These are phyloP conservation scores for Drosophila nr. perissopoda DNA, from an alignment of 2,888 invertebrate genomes.

Conservation along the genomic window DNA sequence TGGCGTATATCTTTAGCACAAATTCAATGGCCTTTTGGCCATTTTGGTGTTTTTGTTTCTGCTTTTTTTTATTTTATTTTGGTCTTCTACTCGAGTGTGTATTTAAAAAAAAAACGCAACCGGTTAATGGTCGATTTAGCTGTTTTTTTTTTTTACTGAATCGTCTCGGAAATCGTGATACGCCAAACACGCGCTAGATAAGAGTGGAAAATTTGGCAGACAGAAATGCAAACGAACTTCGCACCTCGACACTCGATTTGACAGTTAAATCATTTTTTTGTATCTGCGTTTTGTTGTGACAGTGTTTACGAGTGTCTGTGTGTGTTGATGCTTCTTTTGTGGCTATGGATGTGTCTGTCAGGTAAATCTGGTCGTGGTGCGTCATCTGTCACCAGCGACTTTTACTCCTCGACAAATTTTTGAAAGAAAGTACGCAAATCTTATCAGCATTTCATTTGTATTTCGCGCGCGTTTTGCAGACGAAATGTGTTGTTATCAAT, in stretches of 20 bases:
- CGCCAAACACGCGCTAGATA: slow-evolving; percentile 60
- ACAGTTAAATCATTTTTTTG: background rate
- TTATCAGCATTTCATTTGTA: slow-evolving; percentile 41
- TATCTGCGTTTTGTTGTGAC: background rate
- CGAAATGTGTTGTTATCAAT: slow-evolving; percentile 52
- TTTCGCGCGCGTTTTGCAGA: slow-evolving; percentile 27
- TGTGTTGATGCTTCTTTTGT: slow-evolving; percentile 3
- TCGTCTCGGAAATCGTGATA: slow-evolving; percentile 20
- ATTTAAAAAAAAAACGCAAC: slow-evolving; percentile 39
- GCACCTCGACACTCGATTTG: background rate
- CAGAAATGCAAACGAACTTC: slow-evolving; percentile 19
- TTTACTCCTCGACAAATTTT: slow-evolving; percentile 29
- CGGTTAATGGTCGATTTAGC: slow-evolving; percentile 71
- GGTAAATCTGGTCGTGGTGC: slow-evolving; percentile 21
- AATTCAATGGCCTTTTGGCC: slow-evolving; percentile 40
- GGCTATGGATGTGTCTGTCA: background rate
- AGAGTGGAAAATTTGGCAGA: slow-evolving; percentile 62
- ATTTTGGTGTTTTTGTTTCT: background rate
- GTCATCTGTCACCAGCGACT: slow-evolving; percentile 42
- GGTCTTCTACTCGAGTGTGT: background rate
- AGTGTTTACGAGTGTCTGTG: background rate
- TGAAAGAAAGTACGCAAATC: slow-evolving; percentile 35
- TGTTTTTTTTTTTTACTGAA: slow-evolving; percentile 72
- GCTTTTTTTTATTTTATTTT: background rate
- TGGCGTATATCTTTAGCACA: slow-evolving; percentile 13